These are phyloP conservation scores for Eubasilissa splendida DNA, from an alignment of 2,888 invertebrate genomes.

Conservation along the genomic window DNA sequence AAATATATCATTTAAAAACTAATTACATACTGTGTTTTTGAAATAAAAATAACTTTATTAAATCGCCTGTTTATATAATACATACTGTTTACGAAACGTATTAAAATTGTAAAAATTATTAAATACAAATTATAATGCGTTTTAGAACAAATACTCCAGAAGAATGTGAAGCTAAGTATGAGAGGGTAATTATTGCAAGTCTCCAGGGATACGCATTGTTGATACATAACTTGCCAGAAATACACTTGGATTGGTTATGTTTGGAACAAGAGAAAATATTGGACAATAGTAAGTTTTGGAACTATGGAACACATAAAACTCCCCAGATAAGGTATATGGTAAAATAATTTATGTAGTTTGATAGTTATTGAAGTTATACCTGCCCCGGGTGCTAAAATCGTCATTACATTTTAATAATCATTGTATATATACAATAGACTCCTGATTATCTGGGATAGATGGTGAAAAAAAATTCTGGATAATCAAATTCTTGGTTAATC, in stretches of 20 bases:
- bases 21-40: too few species aligned
- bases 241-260: constrained; percentile 71
- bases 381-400: too few species aligned
- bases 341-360: not conserved
- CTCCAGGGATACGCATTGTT: constrained; percentile 78
- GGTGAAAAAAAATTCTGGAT: too few species aligned
- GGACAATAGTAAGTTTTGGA: constrained; percentile 80
- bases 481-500: too few species aligned
- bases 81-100: too few species aligned
- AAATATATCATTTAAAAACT: too few species aligned
- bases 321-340: constrained; percentile 64
- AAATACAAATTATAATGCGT: constrained; percentile 43
- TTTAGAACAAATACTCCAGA: constrained; percentile 73
- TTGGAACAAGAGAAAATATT: constrained; percentile 73
- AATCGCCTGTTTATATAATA: too few species aligned
- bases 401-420: too few species aligned
- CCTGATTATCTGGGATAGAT: too few species aligned
- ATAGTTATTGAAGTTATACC: not conserved
- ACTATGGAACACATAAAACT: constrained; percentile 74
- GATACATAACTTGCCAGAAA: constrained; percentile 71
- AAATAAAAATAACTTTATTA: too few species aligned
- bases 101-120: not conserved
- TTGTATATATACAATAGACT: too few species aligned
- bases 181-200: constrained; percentile 77
- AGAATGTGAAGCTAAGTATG: constrained; percentile 80